These are phyloP conservation scores for Enoplosus armatus DNA, from an alignment of 2,797 vertebrate genomes.

Conservation along the genomic window DNA sequence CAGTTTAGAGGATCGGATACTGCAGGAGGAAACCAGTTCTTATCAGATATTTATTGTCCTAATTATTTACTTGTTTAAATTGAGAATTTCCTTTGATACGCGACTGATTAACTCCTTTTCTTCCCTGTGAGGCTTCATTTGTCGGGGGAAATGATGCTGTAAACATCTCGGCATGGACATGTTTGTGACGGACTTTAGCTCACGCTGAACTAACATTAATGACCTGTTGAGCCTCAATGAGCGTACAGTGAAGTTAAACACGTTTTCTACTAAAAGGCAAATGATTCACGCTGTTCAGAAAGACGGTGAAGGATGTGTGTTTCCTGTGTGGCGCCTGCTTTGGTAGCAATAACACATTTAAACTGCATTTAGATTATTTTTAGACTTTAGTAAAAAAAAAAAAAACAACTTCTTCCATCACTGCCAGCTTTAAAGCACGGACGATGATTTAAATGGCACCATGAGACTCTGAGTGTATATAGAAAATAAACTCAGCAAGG, in stretches of 20 bases:
- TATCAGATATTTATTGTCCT: not conserved
- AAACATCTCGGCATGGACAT: not conserved
- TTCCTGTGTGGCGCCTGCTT: not conserved
- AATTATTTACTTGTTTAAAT: not conserved
- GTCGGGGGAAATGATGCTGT: not conserved
- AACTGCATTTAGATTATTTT: not conserved
- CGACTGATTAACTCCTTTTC: not conserved
- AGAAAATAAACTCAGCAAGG: not conserved
- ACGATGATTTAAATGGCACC: too few relatives aligned
- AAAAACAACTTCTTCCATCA: too few relatives aligned
- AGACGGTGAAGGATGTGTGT: not conserved
- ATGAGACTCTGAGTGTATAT: not conserved
- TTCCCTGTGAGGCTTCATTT: too few relatives aligned
- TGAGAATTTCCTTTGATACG: not conserved
- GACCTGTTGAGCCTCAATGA: too few relatives aligned
- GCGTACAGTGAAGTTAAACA: not conserved
- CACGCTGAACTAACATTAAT: not conserved
- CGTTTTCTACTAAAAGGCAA: not conserved
- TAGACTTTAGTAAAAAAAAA: too few relatives aligned
- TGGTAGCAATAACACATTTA: not conserved
- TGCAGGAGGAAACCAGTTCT: not conserved
- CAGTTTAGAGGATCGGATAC: not conserved
- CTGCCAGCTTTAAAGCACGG: too few relatives aligned
- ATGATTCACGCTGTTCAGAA: not conserved
- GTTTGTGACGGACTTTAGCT: not conserved